These are phyloP conservation scores for Osmerus mordax DNA, from an alignment of 2,113 vertebrate species.

Conservation along the genomic window DNA sequence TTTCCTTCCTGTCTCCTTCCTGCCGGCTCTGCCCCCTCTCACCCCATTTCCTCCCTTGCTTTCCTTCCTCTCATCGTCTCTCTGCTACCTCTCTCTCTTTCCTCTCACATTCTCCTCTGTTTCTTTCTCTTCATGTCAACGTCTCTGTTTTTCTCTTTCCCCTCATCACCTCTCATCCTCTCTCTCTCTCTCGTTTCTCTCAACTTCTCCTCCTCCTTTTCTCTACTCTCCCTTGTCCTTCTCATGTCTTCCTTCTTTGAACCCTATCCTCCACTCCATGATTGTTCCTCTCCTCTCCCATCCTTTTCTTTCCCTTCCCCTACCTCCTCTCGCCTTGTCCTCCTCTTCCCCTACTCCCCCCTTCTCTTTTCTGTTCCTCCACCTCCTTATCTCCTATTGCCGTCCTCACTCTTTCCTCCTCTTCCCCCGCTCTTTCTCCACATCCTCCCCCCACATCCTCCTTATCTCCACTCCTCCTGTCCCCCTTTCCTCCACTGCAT, in stretches of 20 bases:
- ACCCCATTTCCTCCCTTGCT: constrained; percentile 50
- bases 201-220: background rate
- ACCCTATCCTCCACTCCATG: background rate
- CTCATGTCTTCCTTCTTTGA: constrained; percentile 15
- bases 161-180: constrained; percentile 35
- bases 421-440: constrained; percentile 1
- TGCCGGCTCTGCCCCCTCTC: constrained; percentile 26
- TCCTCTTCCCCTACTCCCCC: background rate
- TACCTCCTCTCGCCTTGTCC: background rate
- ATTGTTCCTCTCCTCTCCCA: background rate
- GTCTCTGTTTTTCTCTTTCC: constrained; percentile 52
- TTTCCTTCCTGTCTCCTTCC: constrained; percentile 1
- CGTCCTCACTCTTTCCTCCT: background rate
- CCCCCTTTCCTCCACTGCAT: background rate
- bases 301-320: background rate
- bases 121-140: constrained; percentile 58
- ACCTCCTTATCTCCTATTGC: constrained; percentile 14
- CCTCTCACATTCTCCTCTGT: constrained; percentile 59
- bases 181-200: constrained; percentile 30
- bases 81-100: constrained; percentile 44
- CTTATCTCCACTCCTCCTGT: background rate
- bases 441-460: background rate
- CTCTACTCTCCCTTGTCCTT: constrained; percentile 22
- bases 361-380: constrained; percentile 10
- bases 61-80: constrained; percentile 52